Conservation (phyloP, 2,113 vertebrate species). For the Dromiciops gliroides region DNA sequence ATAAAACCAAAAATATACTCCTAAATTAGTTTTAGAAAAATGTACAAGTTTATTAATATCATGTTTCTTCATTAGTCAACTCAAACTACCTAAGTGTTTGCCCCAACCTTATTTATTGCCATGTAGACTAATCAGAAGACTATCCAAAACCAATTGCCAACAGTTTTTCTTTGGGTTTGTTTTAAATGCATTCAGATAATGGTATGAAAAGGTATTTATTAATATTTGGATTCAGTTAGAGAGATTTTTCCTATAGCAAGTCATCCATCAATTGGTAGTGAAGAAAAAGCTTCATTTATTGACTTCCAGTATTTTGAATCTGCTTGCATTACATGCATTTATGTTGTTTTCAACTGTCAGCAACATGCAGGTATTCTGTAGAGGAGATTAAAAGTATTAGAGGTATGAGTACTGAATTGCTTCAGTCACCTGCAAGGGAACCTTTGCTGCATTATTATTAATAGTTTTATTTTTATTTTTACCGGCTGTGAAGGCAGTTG, state of each 20-base stretch:
- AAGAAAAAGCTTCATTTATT: conserved; percentile 7
- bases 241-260: conserved; percentile 41
- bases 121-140: conserved; percentile 61
- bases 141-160: conserved; percentile 50
- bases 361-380: conserved; percentile 32
- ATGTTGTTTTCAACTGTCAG: conserved; percentile 54
- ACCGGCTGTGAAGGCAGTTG: not conserved
- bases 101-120: conserved; percentile 79
- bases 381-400: conserved; percentile 67
- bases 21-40: conserved; percentile 65
- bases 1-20: conserved; percentile 75
- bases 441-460: conserved; percentile 19
- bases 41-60: conserved; percentile 66
- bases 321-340: conserved; percentile 48
- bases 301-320: conserved; percentile 30
- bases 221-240: conserved; percentile 57
- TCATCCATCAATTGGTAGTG: conserved; percentile 26
- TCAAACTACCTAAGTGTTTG: conserved; percentile 57
- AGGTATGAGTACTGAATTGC: conserved; percentile 25
- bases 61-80: conserved; percentile 39
- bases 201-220: conserved; percentile 56
- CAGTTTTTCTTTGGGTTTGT: conserved; percentile 65
- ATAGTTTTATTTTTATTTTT: too few species aligned
- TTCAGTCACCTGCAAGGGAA: conserved; percentile 43
- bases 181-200: conserved; percentile 23